These are phyloP conservation scores for Heteractis magnifica DNA, from an alignment of 92 coral and sea anemone genomes.

Conservation along the genomic window DNA sequence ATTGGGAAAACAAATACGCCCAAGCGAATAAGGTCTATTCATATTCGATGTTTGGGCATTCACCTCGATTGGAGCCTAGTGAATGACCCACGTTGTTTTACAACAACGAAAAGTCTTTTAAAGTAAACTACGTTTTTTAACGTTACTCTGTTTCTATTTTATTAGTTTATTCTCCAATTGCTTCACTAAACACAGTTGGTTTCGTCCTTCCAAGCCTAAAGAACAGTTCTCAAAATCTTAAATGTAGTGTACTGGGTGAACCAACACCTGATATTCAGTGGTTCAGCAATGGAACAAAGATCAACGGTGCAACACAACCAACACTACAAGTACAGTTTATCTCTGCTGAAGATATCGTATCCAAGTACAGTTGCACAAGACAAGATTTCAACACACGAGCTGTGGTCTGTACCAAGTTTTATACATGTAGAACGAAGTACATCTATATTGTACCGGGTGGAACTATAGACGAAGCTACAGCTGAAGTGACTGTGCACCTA, in stretches of 20 bases:
- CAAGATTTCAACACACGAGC: constrained; percentile 3
- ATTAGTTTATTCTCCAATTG: background rate
- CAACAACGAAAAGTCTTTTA: no score
- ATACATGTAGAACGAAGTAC: constrained; percentile 1
- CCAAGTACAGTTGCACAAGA: constrained; percentile 15
- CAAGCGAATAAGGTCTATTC: no score
- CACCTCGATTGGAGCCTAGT: no score
- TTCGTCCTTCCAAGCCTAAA: constrained; percentile 13
- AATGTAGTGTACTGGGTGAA: constrained; percentile 5
- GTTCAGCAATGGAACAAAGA: constrained; percentile 4
- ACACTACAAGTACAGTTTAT: background rate
- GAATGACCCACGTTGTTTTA: no score
- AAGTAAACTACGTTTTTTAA: background rate
- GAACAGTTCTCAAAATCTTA: background rate
- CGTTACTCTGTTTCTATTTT: background rate
- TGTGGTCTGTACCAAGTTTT: constrained; percentile 9
- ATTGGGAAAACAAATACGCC: no score
- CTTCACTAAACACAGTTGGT: background rate
- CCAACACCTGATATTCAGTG: constrained; percentile 8
- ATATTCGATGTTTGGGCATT: no score
- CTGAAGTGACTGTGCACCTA: constrained; percentile 2
- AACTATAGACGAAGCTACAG: background rate
- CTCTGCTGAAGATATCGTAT: constrained; percentile 6
- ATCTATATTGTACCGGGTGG: background rate
- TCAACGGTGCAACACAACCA: constrained; percentile 10